Evolutionary conservation across 2,113 vertebrate genomes (phyloP), one percentile per base, ranked within the genome.

Genomic region (Ahaetulla prasina): DNA sequence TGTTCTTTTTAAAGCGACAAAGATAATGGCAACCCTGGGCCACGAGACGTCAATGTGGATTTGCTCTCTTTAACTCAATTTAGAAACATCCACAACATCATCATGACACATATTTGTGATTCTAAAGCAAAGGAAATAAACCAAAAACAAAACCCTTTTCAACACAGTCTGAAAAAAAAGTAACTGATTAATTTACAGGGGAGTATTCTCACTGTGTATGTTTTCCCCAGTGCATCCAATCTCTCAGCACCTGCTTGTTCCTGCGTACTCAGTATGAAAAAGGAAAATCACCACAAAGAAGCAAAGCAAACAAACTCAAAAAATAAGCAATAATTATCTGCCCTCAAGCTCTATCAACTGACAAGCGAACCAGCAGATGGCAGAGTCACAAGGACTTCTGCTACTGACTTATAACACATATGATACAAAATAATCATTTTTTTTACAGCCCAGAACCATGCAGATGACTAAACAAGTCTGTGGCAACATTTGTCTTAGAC

Each of bases 171-270:
- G 3, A 22, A 43, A 55, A 85, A 85, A 47, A 39, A 1, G 8
- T 39, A 89, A n/a, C 68, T 87, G 35, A 57, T 90, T 50, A 0
- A 43, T 87, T 0, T 35, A 20, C 85, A 87, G 25, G 86, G 89
- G 20, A 7, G 1, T 45, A 57, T 30, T 43, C 43, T 93, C 88
- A 55, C 18, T 8, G 39, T 92, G 43, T 91, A 12, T 53, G 25
- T 80, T 53, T 30, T 8, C 80, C 50, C 91, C 80, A 85, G 7
- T 45, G 39, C 49, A 49, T 90, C 91, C 53, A 30, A 91, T 92
- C 47, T 89, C 91, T 55, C 39, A 93, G 93, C 93, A 90, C 47
- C 89, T 92, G 85, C 57, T 89, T 89, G 23, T 91, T 50, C 60
- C 30, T 50, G 20, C 45, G 91, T 4, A 55, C 12, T 39, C 20